A percentile compares a stretch with the other conserved stretches of the same genome.
These are phyloP conservation scores for Microctenopoma lineatum DNA, from an alignment of 2,797 vertebrate species.

Conservation along the genomic window DNA sequence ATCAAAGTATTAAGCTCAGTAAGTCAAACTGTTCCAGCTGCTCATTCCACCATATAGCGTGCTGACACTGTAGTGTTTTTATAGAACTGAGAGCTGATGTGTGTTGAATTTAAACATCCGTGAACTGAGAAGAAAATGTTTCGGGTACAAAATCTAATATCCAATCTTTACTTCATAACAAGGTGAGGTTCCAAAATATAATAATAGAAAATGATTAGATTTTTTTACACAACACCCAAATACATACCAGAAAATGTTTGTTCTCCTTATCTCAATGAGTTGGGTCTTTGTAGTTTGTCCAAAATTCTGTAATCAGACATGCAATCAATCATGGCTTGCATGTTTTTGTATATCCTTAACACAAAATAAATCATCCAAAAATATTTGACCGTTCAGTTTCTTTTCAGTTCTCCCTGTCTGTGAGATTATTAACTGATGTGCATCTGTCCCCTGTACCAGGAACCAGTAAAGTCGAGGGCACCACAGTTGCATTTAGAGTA, in stretches of 20 bases:
- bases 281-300: too few relatives aligned
- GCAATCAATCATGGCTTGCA: background rate
- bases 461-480: conserved; percentile 98
- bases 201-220: too few relatives aligned
- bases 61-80: conserved; percentile 5
- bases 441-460: conserved; percentile 81
- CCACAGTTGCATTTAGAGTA: conserved; percentile 99
- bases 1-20: conserved; percentile 32
- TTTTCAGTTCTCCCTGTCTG: background rate
- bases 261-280: background rate
- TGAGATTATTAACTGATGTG: conserved; percentile 35
- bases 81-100: background rate
- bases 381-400: background rate
- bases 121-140: background rate
- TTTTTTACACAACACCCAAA: background rate
- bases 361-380: conserved; percentile 23
- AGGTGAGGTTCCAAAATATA: background rate
- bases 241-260: background rate
- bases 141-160: background rate
- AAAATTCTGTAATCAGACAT: too few relatives aligned
- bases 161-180: background rate
- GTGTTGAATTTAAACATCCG: conserved; percentile 1
- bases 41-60: background rate
- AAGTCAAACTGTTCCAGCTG: conserved; percentile 7
- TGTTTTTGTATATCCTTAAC: background rate